Conservation (phyloP, 2,113 vertebrate genomes). For the Phyllostomus hastatus region DNA sequence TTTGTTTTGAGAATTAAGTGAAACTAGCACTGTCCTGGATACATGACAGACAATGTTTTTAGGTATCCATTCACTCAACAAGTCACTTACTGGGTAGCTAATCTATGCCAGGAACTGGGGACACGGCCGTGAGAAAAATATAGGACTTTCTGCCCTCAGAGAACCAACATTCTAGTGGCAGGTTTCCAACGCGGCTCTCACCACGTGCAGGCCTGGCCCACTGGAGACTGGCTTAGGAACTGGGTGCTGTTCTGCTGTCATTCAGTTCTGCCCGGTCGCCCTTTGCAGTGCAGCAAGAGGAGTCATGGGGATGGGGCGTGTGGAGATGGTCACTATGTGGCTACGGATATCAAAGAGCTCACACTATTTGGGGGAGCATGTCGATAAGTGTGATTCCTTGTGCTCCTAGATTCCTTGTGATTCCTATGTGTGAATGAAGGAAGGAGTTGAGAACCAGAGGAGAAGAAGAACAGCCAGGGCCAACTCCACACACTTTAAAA, state of each 20-base stretch:
- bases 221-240: neutral
- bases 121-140: neutral
- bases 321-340: neutral
- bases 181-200: neutral
- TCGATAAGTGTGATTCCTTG: neutral
- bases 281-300: rapidly evolving
- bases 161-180: neutral
- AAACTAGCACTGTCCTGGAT: neutral
- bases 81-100: neutral
- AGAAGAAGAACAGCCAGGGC: neutral
- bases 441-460: neutral
- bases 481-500: neutral
- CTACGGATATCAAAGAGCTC: neutral
- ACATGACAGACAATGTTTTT: neutral
- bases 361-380: neutral
- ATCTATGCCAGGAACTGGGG: neutral
- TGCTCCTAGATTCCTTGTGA: neutral
- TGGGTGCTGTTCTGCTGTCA: neutral
- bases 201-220: neutral
- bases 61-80: neutral
- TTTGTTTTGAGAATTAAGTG: neutral
- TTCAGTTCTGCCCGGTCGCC: neutral
- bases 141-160: neutral
- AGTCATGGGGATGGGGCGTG: neutral
- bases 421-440: neutral